Evolutionary conservation across 2,113 vertebrate genomes (phyloP).

Genomic region (Phycodurus eques): DNA sequence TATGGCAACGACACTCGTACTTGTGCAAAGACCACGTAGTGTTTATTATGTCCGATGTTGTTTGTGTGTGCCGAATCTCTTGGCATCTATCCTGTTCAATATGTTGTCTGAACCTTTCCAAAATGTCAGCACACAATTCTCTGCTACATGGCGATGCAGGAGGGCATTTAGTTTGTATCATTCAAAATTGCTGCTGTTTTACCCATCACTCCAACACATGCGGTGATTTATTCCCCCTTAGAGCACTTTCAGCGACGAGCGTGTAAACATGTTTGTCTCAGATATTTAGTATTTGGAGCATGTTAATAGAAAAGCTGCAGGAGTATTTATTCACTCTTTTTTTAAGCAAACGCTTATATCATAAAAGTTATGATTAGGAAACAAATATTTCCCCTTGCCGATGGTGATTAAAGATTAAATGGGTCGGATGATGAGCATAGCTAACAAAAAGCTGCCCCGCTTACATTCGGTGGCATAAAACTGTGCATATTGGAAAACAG

Average conservation of each 20-base stretch:
- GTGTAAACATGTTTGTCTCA: slow-evolving; percentile 24
- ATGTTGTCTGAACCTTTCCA: slow-evolving; percentile 43
- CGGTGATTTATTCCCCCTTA: slow-evolving; percentile 7
- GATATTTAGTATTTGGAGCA: slow-evolving; percentile 1
- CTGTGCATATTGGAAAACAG: not conserved
- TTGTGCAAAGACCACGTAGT: slow-evolving; percentile 8
- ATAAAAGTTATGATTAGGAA: not conserved
- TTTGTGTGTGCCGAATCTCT: slow-evolving; percentile 21
- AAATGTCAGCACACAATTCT: slow-evolving; percentile 64
- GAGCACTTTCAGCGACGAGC: slow-evolving; percentile 8
- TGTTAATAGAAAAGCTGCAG: slow-evolving; percentile 8
- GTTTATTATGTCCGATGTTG: slow-evolving; percentile 18
- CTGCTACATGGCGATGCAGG: slow-evolving; percentile 52
- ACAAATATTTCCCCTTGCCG: not conserved
- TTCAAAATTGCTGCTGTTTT: slow-evolving; percentile 28
- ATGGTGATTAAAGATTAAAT: not conserved
- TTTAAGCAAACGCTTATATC: slow-evolving; percentile 2
- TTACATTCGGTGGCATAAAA: not conserved
- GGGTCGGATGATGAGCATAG: not conserved
- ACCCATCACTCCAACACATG: slow-evolving; percentile 2
- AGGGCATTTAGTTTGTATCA: slow-evolving; percentile 29
- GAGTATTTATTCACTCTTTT: slow-evolving; percentile 20
- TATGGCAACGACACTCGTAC: not conserved
- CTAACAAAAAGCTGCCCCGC: not conserved
- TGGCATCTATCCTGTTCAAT: slow-evolving; percentile 18